Conservation (phyloP, 2,888 invertebrate species). For the Xylophagus ater region DNA sequence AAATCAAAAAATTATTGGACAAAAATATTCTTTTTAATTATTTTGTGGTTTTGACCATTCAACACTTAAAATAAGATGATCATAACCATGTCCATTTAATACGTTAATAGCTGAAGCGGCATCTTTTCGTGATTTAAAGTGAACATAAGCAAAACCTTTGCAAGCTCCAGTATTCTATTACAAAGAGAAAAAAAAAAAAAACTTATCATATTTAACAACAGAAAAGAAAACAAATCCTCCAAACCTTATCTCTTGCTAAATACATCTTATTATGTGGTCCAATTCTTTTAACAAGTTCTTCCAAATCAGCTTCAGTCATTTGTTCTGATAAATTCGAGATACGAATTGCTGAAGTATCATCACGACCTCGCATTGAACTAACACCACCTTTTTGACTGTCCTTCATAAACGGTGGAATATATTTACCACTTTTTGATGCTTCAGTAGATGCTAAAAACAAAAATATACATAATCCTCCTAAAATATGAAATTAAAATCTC, state of each 20-base stretch:
- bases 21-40: too few relatives aligned
- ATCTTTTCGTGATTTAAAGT: constrained; percentile 83
- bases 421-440: constrained; percentile 44
- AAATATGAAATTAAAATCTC: constrained; percentile 22
- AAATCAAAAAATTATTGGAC: too few relatives aligned
- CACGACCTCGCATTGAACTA: constrained; percentile 53
- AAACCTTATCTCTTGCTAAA: constrained; percentile 82
- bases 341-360: constrained; percentile 84
- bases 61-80: constrained; percentile 95
- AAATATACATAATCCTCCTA: background rate
- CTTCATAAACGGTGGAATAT: constrained; percentile 80
- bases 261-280: constrained; percentile 90
- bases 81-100: constrained; percentile 90
- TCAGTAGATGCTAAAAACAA: constrained; percentile 9
- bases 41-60: constrained; percentile 91
- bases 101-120: constrained; percentile 84
- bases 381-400: constrained; percentile 72
- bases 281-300: constrained; percentile 88
- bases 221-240: background rate
- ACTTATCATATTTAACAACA: background rate
- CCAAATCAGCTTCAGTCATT: constrained; percentile 87
- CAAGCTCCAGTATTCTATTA: constrained; percentile 62
- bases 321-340: constrained; percentile 96
- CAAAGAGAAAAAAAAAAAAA: constrained; percentile 19
- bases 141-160: constrained; percentile 97